phyloP scores from a whole-genome alignment of 2,797 vertebrate species.

The Diplodus puntazzo region DNA sequence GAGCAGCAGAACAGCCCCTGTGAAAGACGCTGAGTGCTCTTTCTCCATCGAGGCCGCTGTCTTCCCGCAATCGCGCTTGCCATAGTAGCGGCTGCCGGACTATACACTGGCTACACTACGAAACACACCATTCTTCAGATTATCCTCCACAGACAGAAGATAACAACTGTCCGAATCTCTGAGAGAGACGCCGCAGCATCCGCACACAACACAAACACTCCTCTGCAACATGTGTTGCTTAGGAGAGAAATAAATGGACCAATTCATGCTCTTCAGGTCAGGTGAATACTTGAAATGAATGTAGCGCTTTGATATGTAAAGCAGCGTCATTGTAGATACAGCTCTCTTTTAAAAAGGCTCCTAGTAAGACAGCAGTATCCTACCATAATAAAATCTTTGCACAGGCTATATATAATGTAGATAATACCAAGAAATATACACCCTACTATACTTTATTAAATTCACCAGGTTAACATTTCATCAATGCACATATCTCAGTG shows the following conservation, averaged over 20 bases:
- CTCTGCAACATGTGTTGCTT: conserved; percentile 75
- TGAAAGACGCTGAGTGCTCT: conserved; percentile 14
- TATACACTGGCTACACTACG: background rate
- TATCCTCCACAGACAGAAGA: conserved; percentile 23
- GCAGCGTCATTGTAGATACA: conserved; percentile 53
- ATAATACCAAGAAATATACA: conserved; percentile 1
- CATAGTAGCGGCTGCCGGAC: conserved; percentile 40
- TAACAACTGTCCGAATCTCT: conserved; percentile 37
- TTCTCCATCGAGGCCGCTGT: conserved; percentile 42
- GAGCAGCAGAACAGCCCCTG: conserved; percentile 74
- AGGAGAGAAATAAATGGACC: conserved; percentile 60
- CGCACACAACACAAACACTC: conserved; percentile 57
- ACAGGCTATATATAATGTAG: conserved; percentile 4
- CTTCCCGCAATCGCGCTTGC: conserved; percentile 26
- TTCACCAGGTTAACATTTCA: too few relatives aligned
- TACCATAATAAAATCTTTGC: conserved; percentile 23
- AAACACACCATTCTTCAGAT: conserved; percentile 36
- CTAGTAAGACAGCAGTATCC: conserved; percentile 29
- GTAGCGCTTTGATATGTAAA: conserved; percentile 86
- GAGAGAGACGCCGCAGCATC: conserved; percentile 48
- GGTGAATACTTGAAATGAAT: conserved; percentile 84
- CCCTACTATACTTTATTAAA: too few relatives aligned
- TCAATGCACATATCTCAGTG: too few relatives aligned
- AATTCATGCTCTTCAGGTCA: conserved; percentile 67
- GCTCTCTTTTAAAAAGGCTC: conserved; percentile 62